phyloP scores from a whole-genome alignment of 2,888 invertebrate genomes.

The Diplazon laetatorius region DNA sequence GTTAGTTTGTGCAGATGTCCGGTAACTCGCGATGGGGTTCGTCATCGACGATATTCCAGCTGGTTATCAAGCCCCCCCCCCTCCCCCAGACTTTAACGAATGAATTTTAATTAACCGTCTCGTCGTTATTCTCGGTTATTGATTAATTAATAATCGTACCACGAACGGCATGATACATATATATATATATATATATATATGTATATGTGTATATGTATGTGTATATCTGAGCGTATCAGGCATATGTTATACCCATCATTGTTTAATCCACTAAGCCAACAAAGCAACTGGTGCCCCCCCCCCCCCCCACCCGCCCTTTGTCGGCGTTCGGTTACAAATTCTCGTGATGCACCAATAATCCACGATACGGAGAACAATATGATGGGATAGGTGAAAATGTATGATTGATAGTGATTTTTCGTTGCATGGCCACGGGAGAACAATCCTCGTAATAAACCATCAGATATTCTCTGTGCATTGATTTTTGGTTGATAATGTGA shows the following conservation, averaged over 20 bases:
- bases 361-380: too few relatives aligned
- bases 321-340: background rate
- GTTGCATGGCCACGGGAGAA: too few relatives aligned
- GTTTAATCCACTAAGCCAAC: conserved; percentile 8
- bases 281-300: conserved; percentile 26
- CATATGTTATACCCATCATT: background rate
- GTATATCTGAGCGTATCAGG: background rate
- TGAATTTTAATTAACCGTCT: conserved; percentile 30
- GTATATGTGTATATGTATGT: background rate
- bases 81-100: background rate
- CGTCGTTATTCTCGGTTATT: conserved; percentile 37
- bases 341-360: background rate
- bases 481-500: too few relatives aligned
- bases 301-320: too few relatives aligned
- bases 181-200: background rate
- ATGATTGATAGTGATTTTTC: too few relatives aligned
- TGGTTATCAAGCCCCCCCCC: background rate
- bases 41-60: conserved; percentile 19
- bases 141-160: conserved; percentile 34
- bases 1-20: conserved; percentile 28
- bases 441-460: too few relatives aligned
- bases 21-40: background rate
- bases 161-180: background rate
- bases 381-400: too few relatives aligned
- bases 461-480: too few relatives aligned